Conservation (phyloP, 2,113 vertebrate species). For the Rattus norvegicus region DNA sequence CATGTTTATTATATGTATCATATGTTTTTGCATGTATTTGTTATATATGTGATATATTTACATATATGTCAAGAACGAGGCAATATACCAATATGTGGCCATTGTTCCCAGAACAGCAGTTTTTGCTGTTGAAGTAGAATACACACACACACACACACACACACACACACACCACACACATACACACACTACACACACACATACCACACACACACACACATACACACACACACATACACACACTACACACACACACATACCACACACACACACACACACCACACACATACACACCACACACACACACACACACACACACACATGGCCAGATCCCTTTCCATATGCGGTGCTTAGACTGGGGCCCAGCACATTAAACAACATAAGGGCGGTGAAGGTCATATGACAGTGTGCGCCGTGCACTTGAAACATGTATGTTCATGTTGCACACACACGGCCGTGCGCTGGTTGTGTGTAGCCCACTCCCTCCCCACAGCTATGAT, state of each 20-base stretch:
- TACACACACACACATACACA: not conserved
- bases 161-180: not conserved
- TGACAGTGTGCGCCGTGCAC: fast-evolving
- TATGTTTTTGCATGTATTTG: too few relatives aligned
- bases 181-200: too few relatives aligned
- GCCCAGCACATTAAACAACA: not conserved
- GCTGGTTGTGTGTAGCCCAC: not conserved
- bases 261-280: not conserved
- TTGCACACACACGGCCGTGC: not conserved
- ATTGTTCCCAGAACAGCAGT: not conserved
- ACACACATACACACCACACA: not conserved
- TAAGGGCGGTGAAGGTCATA: fast-evolving
- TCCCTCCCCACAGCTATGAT: fast-evolving
- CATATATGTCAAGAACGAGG: not conserved
- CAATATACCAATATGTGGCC: not conserved
- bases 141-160: not conserved
- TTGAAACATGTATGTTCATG: not conserved
- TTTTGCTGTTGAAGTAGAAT: not conserved
- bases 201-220: not conserved
- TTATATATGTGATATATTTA: not conserved
- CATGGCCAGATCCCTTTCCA: not conserved
- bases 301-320: not conserved
- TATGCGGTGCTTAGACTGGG: not conserved
- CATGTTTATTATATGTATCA: not conserved
- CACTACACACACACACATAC: not conserved